Conservation (phyloP, 1,140 invertebrate genomes). For the Melanaphis sacchari region DNA sequence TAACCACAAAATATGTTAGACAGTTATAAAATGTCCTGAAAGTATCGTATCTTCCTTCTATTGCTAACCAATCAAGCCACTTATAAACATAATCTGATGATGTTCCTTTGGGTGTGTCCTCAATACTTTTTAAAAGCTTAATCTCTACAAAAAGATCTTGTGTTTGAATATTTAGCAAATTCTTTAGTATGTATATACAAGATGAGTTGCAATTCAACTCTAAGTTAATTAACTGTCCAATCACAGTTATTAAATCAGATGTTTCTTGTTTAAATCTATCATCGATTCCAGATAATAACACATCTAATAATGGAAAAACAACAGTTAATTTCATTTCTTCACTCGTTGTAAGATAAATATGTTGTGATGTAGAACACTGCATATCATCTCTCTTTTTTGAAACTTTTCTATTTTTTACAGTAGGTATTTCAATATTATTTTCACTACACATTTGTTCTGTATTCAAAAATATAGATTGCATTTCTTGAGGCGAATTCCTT, state of each 20-base stretch:
- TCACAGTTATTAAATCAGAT: slow-evolving; percentile 20
- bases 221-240: slow-evolving; percentile 23
- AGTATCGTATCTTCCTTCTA: slow-evolving; percentile 2
- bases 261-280: slow-evolving; percentile 38
- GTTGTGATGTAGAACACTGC: not conserved
- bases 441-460: not conserved
- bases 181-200: slow-evolving; percentile 34
- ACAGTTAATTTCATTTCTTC: slow-evolving; percentile 26
- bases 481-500: too few relatives aligned
- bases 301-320: slow-evolving; percentile 36
- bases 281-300: slow-evolving; percentile 43
- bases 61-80: slow-evolving; percentile 34
- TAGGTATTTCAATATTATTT: slow-evolving; percentile 46
- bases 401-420: slow-evolving; percentile 23
- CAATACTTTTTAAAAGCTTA: slow-evolving; percentile 13
- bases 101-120: slow-evolving; percentile 33
- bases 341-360: slow-evolving; percentile 15
- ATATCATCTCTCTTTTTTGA: slow-evolving; percentile 20
- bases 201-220: not conserved
- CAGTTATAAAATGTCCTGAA: slow-evolving; percentile 17
- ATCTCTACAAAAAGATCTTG: slow-evolving; percentile 26
- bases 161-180: slow-evolving; percentile 40
- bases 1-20: not conserved
- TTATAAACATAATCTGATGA: slow-evolving; percentile 23
- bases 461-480: not conserved